Evolutionary conservation across 2,113 vertebrate genomes (phyloP).

Genomic region (Panthera uncia): DNA sequence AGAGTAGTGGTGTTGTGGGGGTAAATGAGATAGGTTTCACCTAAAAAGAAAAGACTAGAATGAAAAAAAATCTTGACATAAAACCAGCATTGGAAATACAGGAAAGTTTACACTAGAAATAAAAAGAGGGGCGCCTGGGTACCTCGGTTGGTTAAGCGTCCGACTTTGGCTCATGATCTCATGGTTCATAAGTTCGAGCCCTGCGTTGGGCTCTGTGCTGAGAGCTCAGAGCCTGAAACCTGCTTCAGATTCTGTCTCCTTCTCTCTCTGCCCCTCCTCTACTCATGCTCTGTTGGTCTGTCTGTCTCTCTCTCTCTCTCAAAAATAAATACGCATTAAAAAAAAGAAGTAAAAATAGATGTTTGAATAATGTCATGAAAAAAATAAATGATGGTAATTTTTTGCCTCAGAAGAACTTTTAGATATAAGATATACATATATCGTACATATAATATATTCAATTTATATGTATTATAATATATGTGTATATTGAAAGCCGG

Average conservation of each 20-base stretch:
- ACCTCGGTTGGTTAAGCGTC: no score
- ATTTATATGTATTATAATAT: background rate
- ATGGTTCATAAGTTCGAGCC: no score
- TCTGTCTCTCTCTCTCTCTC: no score
- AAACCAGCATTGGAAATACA: background rate
- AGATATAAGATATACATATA: background rate
- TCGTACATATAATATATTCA: background rate
- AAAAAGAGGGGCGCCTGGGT: background rate
- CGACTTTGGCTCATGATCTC: no score
- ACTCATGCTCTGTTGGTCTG: no score
- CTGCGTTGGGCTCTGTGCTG: no score
- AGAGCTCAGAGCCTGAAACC: no score
- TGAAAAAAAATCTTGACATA: background rate
- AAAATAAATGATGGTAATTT: background rate
- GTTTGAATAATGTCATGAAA: background rate
- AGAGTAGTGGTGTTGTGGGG: background rate
- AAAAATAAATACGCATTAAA: no score
- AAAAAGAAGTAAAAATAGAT: background rate
- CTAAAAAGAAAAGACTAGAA: background rate
- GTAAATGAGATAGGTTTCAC: background rate
- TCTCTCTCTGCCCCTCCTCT: no score
- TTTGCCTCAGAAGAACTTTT: background rate
- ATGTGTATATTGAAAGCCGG: no score
- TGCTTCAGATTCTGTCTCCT: no score
- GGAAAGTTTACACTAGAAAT: background rate